Conservation (phyloP, 2,113 vertebrate species). For the Triplophysa rosa region DNA sequence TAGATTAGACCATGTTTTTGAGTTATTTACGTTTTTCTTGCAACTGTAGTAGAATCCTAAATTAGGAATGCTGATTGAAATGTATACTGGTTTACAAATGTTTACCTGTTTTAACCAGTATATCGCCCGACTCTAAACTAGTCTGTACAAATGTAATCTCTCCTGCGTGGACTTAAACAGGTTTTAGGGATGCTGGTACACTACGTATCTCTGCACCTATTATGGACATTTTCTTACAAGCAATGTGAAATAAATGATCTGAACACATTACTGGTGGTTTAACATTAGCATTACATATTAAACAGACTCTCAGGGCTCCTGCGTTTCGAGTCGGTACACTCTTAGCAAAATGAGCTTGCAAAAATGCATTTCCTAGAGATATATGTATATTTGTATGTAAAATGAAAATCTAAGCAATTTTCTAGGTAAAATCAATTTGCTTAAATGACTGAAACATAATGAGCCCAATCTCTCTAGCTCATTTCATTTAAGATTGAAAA, state of each 20-base stretch:
- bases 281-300: slow-evolving; percentile 8
- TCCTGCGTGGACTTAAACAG: neutral
- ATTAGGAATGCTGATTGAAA: too few relatives aligned
- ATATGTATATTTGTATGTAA: slow-evolving; percentile 69
- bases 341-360: slow-evolving; percentile 1
- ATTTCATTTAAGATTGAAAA: slow-evolving; percentile 73
- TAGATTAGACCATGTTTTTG: too few relatives aligned
- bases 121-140: too few relatives aligned
- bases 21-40: too few relatives aligned
- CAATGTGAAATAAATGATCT: neutral
- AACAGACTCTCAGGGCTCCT: neutral
- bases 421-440: slow-evolving; percentile 73
- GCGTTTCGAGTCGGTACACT: neutral
- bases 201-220: neutral
- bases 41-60: too few relatives aligned
- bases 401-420: slow-evolving; percentile 74
- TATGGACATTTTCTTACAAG: neutral
- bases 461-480: slow-evolving; percentile 66
- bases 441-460: slow-evolving; percentile 75
- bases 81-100: too few relatives aligned
- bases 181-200: neutral
- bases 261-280: neutral
- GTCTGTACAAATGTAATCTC: too few relatives aligned
- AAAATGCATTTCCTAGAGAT: slow-evolving; percentile 69
- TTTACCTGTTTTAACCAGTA: too few relatives aligned